Base-by-base conservation (phyloP, 2,113 vertebrate genomes). In the Ptyas mucosa region DNA sequence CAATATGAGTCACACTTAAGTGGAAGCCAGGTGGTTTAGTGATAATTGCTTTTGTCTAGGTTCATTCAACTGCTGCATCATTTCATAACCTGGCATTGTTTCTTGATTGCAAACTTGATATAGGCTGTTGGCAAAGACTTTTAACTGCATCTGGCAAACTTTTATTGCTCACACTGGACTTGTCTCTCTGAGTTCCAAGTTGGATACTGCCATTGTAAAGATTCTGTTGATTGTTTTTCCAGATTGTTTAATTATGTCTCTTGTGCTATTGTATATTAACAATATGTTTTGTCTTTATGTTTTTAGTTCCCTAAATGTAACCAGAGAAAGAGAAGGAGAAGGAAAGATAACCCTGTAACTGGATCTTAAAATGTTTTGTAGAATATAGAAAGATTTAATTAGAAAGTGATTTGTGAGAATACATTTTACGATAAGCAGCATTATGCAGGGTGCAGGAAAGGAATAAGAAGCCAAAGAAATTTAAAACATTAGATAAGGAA, bases 351-450 rank as follows among this genome's bases (percentile, higher is more conserved):
- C 34, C 88, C 89, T 92, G 9, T 49, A 93, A 92, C 89, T 4
- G 20, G 29, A 90, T 92, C 39, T 89, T 92, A 1, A 81, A 89
- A 87, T 53, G 88, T 61, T 94, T 97, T 94, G 61, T 94, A 87
- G 87, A 90, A 94, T 55, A 10, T 1, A 93, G 91, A 81, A 75
- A 89, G 1, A 29, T 91, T 58, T 55, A 93, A 94, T 94, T 57
- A 0, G 0, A 3, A 3, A 90, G 54, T 0, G 0, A 54, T 14
- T 94, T n/a, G 34, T 34, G 90, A 11, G 23, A 85, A 55, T 81
- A 39, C 34, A 3, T 69, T n/a, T n/a, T 69, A 69, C 4, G 12
- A 69, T 81, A 81, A 81, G 18, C 75, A 43, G 34, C 15, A 8
- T 81, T 81, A 81, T 43, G 8, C 18, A 43, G 18, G 43, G 34